Evolutionary conservation across 1,140 invertebrate genomes (phyloP).

Genomic region (Trichomalopsis sarcophagae): DNA sequence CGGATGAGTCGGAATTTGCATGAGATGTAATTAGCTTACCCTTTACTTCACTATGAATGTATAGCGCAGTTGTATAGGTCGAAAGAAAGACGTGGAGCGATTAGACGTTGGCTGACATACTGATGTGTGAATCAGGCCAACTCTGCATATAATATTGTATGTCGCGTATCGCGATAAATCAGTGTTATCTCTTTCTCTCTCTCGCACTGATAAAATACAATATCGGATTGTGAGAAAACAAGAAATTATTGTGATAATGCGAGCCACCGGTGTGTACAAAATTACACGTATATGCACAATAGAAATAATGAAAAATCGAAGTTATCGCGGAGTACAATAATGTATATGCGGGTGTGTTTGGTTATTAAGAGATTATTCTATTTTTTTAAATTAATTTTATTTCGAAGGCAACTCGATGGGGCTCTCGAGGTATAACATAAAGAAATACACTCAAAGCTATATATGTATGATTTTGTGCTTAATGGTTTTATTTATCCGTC

Average conservation of each 20-base stretch:
- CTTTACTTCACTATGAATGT: no score
- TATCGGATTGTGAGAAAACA: background rate
- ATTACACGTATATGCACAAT: background rate
- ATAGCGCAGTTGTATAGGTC: no score
- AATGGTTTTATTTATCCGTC: conserved; percentile 41
- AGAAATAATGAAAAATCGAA: background rate
- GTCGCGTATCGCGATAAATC: conserved; percentile 13
- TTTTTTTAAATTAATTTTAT: no score
- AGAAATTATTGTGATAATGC: background rate
- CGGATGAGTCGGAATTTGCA: no score
- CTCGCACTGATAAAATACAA: background rate
- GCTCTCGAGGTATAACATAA: background rate
- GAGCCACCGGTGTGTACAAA: background rate
- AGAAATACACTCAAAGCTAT: background rate
- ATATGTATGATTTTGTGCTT: conserved; percentile 21
- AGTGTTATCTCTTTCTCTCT: background rate
- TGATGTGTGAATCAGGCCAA: background rate
- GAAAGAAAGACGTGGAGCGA: no score
- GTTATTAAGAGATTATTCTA: no score
- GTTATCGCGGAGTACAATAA: background rate
- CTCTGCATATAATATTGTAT: background rate
- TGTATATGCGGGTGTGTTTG: background rate
- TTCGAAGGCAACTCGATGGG: background rate
- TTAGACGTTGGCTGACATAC: no score
- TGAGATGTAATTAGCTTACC: no score